Base-by-base conservation (phyloP, 1,140 invertebrate genomes). In the Zaprionus capensis region DNA sequence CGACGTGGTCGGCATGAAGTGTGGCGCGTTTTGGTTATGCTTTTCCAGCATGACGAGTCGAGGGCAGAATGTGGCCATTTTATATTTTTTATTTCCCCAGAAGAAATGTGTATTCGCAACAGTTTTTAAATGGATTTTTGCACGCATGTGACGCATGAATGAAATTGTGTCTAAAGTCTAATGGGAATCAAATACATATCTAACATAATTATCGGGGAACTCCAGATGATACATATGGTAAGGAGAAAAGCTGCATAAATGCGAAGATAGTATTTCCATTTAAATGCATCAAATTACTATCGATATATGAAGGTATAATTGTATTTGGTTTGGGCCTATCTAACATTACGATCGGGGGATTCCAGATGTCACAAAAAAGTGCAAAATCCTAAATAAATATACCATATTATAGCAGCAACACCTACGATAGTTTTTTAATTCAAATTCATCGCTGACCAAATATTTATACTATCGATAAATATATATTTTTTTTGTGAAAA, bases 61-160 rank as follows among this genome's bases (percentile, higher is more conserved):
- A 17, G 36, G 36, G 26, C 56, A 55, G 41, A 28, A 20, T 15
- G 46, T 62, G 66, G 49, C n/a, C 22, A 57, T 44, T 46, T 66
- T 17, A 41, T 63, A 55, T 46, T 67, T 1, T 1, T 58, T 28
- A 22, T 22, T 65, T 71, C 31, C 41, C 24, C 0, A 24, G 26
- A 59, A 41, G 55, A 38, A 61, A 61, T 53, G 55, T 24, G 55
- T 51, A 12, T 20, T 44, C 31, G 34, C 26, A 68, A 26, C 24
- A 7, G 41, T 28, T 64, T 22, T 15, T 28, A 4, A 41, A 20
- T 68, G 20, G 31, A 12, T 17, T 34, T 17, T 46, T 59, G 36
- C 56, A 61, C 56, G 41, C 56, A 20, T 11, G 22, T 20, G 15
- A 17, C 41, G 28, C 38, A 24, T 65, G 62, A 46, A 46, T 46